Base-by-base conservation (phyloP, 2,797 vertebrate genomes). In the Myiothlypis coronata region DNA sequence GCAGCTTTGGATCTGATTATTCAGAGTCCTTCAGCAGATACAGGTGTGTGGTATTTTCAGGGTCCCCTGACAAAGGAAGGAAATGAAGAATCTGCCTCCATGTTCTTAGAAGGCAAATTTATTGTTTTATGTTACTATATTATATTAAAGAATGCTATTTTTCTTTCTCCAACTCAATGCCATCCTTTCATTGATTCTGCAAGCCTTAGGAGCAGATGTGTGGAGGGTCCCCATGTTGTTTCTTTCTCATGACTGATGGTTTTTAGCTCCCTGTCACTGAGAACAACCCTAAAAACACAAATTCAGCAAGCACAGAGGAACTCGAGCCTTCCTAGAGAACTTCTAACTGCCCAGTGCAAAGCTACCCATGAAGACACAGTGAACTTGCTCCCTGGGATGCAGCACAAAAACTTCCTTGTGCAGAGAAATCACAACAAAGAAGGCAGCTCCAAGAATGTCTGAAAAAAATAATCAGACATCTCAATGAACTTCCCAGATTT, bases 1-100 rank as follows among this genome's bases (percentile, higher is more conserved):
- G 26, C 24, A 55, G 26, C 3, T 64, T 41, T 12, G 15, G 53
- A 81, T 34, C 23, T 0, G 0, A 27, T 6, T 41, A 4, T 22
- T 79, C 41, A 50, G 35, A n/a, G 44, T 55, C 35, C 67, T 71
- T 65, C 8, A 14, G 39, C 28, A 50, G 47, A 27, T 43, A 22
- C 18, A 53, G 28, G 17, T 30, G 30, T 53, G 50, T 53, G 52
- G 12, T 53, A 53, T 53, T 53, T 9, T 53, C 12, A 0, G 30
- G 8, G 30, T 53, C 18, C 19, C 52, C 52, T 11, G 5, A 53
- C 2, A 2, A 53, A 32, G 28, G 50, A 53, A 32, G 50, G 50
- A 52, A 52, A 52, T 52, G 17, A 30, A 18, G 27, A 19, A 30
- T 52, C 50, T 30, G 50, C 19, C 28, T 30, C 50, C 17, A 19